Evolutionary conservation across 2,797 vertebrate species (phyloP).

Genomic region (Poeciliopsis turneri): DNA sequence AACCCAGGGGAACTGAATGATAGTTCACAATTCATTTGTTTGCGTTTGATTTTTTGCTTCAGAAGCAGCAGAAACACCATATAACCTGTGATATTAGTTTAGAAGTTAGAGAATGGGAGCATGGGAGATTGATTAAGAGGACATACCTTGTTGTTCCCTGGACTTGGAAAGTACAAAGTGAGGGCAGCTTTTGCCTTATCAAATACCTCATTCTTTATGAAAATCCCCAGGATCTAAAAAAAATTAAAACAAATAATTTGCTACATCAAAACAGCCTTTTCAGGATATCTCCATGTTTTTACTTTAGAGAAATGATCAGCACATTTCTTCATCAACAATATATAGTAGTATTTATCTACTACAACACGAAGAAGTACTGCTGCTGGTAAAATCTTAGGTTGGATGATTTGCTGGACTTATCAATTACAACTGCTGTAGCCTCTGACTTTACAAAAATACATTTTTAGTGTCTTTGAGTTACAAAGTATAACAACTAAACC

Average conservation of each 20-base stretch:
- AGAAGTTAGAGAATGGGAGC: background rate
- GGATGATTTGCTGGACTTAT: background rate
- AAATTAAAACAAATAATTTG: constrained; percentile 17
- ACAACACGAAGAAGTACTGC: too few relatives aligned
- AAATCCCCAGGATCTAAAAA: constrained; percentile 70
- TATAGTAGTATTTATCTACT: background rate
- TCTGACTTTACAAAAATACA: background rate
- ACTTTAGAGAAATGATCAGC: background rate
- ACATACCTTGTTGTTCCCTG: constrained; percentile 71
- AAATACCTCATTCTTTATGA: constrained; percentile 71
- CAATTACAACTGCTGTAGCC: background rate
- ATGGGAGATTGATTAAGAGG: too few relatives aligned
- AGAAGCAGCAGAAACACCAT: background rate
- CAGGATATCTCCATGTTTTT: background rate
- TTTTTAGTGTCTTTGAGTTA: background rate
- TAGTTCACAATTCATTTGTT: background rate
- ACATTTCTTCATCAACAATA: background rate
- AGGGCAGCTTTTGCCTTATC: constrained; percentile 71
- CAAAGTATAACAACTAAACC: background rate
- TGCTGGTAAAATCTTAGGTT: background rate
- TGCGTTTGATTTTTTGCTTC: background rate
- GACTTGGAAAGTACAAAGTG: constrained; percentile 64
- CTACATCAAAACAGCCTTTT: background rate
- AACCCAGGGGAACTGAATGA: background rate
- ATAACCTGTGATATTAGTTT: background rate